Conservation (phyloP, 2,888 invertebrate genomes). For the Drosophila lacicola region DNA sequence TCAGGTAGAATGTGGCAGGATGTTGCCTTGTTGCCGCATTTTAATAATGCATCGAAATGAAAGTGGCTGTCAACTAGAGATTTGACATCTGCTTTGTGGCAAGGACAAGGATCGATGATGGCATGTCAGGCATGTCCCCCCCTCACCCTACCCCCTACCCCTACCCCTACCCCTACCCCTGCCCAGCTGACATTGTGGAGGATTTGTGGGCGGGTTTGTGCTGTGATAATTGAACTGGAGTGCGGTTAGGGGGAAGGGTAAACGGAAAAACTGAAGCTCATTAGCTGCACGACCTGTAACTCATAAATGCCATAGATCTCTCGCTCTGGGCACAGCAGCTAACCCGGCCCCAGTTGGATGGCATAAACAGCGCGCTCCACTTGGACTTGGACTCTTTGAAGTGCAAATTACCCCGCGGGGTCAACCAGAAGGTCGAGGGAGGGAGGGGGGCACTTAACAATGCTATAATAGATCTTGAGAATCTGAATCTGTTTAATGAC, state of each 20-base stretch:
- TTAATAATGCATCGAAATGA: conserved; percentile 81
- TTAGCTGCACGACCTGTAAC: conserved; percentile 65
- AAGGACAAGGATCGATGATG: conserved; percentile 78
- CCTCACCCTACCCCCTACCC: too few relatives aligned
- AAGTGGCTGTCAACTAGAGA: conserved; percentile 80
- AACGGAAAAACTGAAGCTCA: conserved; percentile 52
- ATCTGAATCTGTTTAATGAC: conserved; percentile 77
- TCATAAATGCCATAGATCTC: conserved; percentile 78
- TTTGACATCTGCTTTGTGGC: conserved; percentile 78
- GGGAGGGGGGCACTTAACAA: conserved; percentile 49
- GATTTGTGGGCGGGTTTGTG: not conserved
- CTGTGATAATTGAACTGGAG: conserved; percentile 56
- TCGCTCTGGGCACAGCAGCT: conserved; percentile 65
- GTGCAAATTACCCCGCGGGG: conserved; percentile 80
- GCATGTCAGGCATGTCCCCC: conserved; percentile 37
- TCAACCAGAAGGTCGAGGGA: conserved; percentile 41
- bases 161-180: too few relatives aligned
- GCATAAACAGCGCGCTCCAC: conserved; percentile 66
- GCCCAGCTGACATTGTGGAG: not conserved
- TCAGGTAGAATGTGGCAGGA: conserved; percentile 67
- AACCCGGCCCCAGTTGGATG: conserved; percentile 78
- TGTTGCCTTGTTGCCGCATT: conserved; percentile 76
- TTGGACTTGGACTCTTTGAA: conserved; percentile 71
- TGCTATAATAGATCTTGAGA: conserved; percentile 73
- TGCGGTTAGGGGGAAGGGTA: not conserved